Conservation (phyloP, 2,888 invertebrate genomes). For the Lochmaea crataegi region DNA sequence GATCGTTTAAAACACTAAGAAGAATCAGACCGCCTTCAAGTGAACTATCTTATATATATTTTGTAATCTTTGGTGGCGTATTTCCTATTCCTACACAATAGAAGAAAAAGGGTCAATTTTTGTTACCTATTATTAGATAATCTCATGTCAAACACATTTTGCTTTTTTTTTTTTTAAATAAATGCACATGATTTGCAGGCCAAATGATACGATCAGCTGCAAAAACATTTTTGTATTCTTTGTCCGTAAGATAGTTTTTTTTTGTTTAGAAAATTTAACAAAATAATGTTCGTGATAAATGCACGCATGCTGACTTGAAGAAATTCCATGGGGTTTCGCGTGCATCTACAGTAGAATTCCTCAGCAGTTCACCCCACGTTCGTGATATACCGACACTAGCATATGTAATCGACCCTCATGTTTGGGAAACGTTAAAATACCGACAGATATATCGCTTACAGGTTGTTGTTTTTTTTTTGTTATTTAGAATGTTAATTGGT, state of each 20-base stretch:
- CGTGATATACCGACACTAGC: constrained; percentile 10
- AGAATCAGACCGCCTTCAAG: too few relatives aligned
- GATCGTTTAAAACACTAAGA: too few relatives aligned
- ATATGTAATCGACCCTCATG: constrained; percentile 7
- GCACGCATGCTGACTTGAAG: neutral
- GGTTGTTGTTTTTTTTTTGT: neutral
- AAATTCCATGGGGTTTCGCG: neutral
- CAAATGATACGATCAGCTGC: neutral
- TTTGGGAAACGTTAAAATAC: neutral
- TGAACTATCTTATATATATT: too few relatives aligned
- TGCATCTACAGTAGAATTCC: constrained; percentile 4
- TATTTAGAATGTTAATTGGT: neutral
- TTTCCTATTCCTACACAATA: too few relatives aligned
- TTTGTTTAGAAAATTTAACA: neutral
- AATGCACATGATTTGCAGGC: neutral
- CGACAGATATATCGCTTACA: constrained; percentile 1
- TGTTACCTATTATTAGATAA: too few relatives aligned
- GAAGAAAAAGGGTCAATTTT: too few relatives aligned
- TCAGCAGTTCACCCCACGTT: constrained; percentile 1
- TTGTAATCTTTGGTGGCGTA: too few relatives aligned
- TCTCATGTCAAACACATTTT: neutral
- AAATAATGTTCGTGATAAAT: constrained; percentile 6
- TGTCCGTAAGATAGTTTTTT: neutral
- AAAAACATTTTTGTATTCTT: neutral
- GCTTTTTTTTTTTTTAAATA: neutral